These are phyloP conservation scores for Drosophila pseudotalamancana DNA, from an alignment of 2,888 invertebrate genomes.

Conservation along the genomic window DNA sequence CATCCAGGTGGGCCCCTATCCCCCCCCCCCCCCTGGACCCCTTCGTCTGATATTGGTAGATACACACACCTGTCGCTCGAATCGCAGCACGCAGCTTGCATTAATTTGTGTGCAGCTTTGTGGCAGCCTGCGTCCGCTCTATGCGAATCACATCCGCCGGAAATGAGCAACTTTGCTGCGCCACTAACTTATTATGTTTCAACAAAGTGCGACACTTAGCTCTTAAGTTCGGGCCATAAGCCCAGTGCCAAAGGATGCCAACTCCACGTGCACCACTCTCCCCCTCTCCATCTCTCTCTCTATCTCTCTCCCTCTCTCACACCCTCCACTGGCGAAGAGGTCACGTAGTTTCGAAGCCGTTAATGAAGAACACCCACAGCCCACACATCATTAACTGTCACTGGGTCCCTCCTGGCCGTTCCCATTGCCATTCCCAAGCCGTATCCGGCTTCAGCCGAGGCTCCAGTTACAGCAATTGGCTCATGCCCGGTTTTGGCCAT, in stretches of 20 bases:
- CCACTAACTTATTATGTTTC: conserved; percentile 66
- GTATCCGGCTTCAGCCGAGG: conserved; percentile 1
- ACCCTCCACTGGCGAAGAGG: conserved; percentile 28
- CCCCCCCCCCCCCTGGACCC: neutral
- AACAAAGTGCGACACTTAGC: conserved; percentile 63
- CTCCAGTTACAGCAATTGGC: conserved; percentile 62
- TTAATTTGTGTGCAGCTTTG: conserved; percentile 63
- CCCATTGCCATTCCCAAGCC: neutral
- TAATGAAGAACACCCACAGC: conserved; percentile 54
- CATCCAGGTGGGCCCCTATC: conserved; percentile 11
- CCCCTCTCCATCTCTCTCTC: too few relatives aligned
- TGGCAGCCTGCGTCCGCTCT: conserved; percentile 11
- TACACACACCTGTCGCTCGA: neutral
- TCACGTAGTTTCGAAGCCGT: conserved; percentile 59
- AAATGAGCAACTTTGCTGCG: conserved; percentile 56
- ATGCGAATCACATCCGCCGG: conserved; percentile 68
- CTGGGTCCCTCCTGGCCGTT: too few relatives aligned
- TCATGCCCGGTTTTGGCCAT: conserved; percentile 55
- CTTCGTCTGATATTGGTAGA: too few relatives aligned
- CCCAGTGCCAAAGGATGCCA: conserved; percentile 31
- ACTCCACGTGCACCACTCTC: neutral
- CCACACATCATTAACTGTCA: conserved; percentile 65
- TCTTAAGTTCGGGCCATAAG: conserved; percentile 29
- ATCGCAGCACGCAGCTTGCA: conserved; percentile 54
- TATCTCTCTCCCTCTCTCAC: too few relatives aligned